A percentile compares a stretch with the other conserved stretches of the same genome.
Conservation (phyloP, 2,888 invertebrate species). For the Antheraea assamensis region DNA sequence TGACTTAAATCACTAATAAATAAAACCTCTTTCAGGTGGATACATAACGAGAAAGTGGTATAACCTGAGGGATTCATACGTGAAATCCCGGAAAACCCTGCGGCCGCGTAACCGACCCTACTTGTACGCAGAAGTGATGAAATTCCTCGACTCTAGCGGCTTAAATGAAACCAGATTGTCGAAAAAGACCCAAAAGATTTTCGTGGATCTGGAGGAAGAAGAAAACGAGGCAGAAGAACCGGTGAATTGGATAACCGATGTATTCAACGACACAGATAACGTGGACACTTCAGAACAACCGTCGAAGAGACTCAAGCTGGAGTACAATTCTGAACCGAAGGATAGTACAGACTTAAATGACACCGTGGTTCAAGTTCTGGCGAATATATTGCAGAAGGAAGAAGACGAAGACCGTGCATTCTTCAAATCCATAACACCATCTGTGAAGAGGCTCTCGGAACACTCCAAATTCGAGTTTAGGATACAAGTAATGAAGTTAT, state of each 20-base stretch:
- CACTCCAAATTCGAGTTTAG: constrained; percentile 59
- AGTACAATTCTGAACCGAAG: constrained; percentile 28
- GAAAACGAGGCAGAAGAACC: constrained; percentile 35
- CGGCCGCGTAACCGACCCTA: constrained; percentile 44
- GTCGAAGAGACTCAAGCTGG: constrained; percentile 39
- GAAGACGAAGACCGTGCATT: constrained; percentile 68
- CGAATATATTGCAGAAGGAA: constrained; percentile 58
- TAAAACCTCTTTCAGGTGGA: constrained; percentile 22
- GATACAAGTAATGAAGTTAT: constrained; percentile 59
- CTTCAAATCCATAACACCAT: constrained; percentile 62
- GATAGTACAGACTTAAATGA: constrained; percentile 27
- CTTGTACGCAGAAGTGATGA: constrained; percentile 48
- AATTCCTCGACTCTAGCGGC: constrained; percentile 49
- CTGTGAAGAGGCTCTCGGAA: constrained; percentile 56
- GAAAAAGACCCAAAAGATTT: constrained; percentile 27
- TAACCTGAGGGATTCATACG: constrained; percentile 47
- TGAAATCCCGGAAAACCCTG: constrained; percentile 47
- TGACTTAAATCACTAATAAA: no score
- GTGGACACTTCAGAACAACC: constrained; percentile 38
- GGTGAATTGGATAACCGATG: constrained; percentile 54
- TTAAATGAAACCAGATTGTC: constrained; percentile 21
- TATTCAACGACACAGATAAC: constrained; percentile 40
- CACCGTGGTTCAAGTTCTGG: constrained; percentile 47
- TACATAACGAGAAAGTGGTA: constrained; percentile 50
- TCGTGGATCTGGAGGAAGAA: constrained; percentile 34